These are phyloP conservation scores for Epirrita christyi DNA, from an alignment of 2,888 invertebrate genomes.

Conservation along the genomic window DNA sequence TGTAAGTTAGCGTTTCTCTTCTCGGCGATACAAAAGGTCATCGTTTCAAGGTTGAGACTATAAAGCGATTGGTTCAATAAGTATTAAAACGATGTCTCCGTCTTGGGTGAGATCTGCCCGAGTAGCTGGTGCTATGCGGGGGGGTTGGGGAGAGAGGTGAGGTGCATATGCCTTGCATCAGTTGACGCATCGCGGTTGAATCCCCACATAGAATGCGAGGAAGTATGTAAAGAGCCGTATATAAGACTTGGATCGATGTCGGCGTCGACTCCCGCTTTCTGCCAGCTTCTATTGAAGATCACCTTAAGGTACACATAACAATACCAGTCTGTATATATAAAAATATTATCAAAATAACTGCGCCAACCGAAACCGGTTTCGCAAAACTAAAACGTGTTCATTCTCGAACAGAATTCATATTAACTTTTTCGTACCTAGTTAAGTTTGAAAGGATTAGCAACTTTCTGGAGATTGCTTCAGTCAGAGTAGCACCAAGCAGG, in stretches of 20 bases:
- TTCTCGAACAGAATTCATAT: constrained; percentile 5
- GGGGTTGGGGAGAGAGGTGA: constrained; percentile 37
- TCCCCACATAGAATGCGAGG: constrained; percentile 78
- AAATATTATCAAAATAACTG: constrained; percentile 9
- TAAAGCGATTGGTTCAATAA: constrained; percentile 57
- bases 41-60: constrained; percentile 60
- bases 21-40: constrained; percentile 51
- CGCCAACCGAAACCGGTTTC: constrained; percentile 7
- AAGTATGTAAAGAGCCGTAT: constrained; percentile 75
- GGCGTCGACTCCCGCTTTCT: constrained; percentile 64
- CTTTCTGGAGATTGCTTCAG: constrained; percentile 43
- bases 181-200: constrained; percentile 82
- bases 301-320: constrained; percentile 14
- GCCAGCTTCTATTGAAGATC: constrained; percentile 39
- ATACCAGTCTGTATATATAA: neutral
- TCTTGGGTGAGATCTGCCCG: constrained; percentile 51
- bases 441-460: constrained; percentile 30
- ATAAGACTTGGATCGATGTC: constrained; percentile 80
- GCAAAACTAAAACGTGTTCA: constrained; percentile 7
- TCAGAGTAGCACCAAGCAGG: constrained; percentile 34
- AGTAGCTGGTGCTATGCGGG: constrained; percentile 44
- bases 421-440: neutral
- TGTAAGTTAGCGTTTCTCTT: constrained; percentile 43
- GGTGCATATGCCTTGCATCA: constrained; percentile 68
- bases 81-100: constrained; percentile 47